These are phyloP conservation scores for Burhinus bistriatus DNA, from an alignment of 2,113 vertebrate species.

Conservation along the genomic window DNA sequence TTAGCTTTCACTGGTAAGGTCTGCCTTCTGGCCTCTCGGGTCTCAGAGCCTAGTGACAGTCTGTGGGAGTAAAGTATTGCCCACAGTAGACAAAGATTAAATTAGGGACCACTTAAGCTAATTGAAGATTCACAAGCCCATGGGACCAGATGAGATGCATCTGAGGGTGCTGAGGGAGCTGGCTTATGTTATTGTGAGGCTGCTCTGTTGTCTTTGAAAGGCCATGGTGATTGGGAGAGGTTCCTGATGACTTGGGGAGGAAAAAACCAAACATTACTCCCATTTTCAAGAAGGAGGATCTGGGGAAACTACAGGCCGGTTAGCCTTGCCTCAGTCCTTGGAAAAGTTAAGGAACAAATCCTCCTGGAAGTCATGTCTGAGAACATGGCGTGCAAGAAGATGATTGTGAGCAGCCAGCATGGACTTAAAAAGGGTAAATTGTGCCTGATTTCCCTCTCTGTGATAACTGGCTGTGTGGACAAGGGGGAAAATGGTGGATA, in stretches of 20 bases:
- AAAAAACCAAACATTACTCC: neutral
- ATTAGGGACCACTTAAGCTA: neutral
- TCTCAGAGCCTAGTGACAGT: neutral
- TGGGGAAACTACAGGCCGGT: neutral
- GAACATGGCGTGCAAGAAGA: neutral
- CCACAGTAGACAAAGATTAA: neutral
- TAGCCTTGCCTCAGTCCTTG: neutral
- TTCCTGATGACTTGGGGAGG: neutral
- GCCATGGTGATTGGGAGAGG: neutral
- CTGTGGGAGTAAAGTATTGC: neutral
- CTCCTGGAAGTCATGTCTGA: neutral
- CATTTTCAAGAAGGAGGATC: no score
- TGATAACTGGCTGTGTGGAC: neutral
- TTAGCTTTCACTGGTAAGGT: neutral
- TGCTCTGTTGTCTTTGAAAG: neutral
- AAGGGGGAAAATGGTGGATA: neutral
- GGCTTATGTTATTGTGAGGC: neutral
- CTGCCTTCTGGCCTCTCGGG: neutral
- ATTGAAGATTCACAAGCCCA: neutral
- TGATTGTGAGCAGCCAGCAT: neutral
- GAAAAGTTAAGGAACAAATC: neutral
- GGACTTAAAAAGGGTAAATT: neutral
- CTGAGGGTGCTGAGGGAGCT: neutral
- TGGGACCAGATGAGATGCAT: neutral
- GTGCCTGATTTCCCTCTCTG: neutral